Evolutionary conservation across 2,113 vertebrate species (phyloP).

Genomic region (Coptodon bakossiorum): DNA sequence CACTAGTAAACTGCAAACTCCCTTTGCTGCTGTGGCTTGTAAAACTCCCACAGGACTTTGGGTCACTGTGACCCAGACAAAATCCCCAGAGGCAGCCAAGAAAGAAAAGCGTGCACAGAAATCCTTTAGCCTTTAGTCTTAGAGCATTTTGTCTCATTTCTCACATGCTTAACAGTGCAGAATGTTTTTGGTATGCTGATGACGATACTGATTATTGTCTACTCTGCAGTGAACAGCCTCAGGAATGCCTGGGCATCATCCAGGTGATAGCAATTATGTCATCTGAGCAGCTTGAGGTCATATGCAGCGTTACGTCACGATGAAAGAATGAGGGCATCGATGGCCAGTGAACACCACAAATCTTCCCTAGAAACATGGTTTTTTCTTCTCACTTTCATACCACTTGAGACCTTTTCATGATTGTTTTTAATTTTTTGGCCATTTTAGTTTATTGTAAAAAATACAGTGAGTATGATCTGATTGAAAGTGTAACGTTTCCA

Average conservation of each 20-base stretch:
- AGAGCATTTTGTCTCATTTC: constrained; percentile 15
- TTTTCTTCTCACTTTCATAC: neutral
- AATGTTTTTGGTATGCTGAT: neutral
- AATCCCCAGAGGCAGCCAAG: constrained; percentile 33
- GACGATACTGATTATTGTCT: neutral
- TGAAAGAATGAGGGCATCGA: constrained; percentile 44
- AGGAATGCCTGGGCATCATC: constrained; percentile 24
- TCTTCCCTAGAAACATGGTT: neutral
- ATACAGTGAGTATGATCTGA: neutral
- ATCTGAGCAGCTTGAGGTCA: constrained; percentile 39
- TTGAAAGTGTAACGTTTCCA: neutral
- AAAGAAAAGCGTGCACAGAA: constrained; percentile 1
- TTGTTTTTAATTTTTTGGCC: neutral
- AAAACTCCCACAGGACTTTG: neutral
- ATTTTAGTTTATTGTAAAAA: neutral
- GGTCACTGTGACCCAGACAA: constrained; percentile 49
- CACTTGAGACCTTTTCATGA: neutral
- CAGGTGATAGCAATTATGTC: constrained; percentile 57
- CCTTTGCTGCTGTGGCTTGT: constrained; percentile 9
- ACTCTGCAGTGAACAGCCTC: neutral
- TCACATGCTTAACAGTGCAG: neutral
- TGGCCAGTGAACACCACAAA: constrained; percentile 15
- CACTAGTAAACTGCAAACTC: neutral
- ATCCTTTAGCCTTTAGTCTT: constrained; percentile 2
- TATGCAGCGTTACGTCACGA: constrained; percentile 36